Evolutionary conservation across 2,888 invertebrate species (phyloP), one percentile per base, ranked within the genome.

Genomic region (Odiellus spinosus): DNA sequence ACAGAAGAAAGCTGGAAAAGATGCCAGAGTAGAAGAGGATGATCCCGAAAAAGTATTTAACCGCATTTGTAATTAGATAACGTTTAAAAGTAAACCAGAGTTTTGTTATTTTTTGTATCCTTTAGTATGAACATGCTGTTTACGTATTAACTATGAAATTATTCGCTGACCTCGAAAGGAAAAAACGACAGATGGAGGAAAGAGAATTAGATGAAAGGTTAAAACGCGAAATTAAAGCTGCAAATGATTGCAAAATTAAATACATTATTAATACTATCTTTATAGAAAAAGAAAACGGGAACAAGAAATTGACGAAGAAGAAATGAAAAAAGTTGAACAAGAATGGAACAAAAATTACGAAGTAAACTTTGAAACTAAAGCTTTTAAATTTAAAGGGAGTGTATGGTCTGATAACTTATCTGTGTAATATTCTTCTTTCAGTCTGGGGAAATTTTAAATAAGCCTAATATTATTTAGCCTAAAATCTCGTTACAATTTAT

Each of bases 291-390:
- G 95, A 40, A 90, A 91, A 68, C 74, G 93, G 8, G 93, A 95
- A 67, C 79, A 83, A 15, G 91, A 93, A 72, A 80, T 88, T 44
- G 86, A 87, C 50, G 86, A 85, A 46, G 91, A 90, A 61, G 91
- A 93, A 60, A 82, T 82, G 59, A 75, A 80, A 50, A 82, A 87
- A 50, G 70, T 83, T 42, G 88, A 95, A 61, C 84, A 87, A 58
- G 95, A 96, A 65, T 98, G 93, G 90, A 87, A 93, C 55, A 90
- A 93, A 64, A 98, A 96, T 70, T 98, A 93, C 70, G 98, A 98
- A 73, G 84, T 38, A 38, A 8, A 38, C 14, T 82, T 63, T 59
- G 58, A 43, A 2, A 17, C 14, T 15, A 1, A 18, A 44, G 40
- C 12, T 14, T 18, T 21, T 47, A n/a, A 32, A 14, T 44, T n/a